Base-by-base conservation (phyloP, 2,113 vertebrate genomes). In the Piprites chloris region DNA sequence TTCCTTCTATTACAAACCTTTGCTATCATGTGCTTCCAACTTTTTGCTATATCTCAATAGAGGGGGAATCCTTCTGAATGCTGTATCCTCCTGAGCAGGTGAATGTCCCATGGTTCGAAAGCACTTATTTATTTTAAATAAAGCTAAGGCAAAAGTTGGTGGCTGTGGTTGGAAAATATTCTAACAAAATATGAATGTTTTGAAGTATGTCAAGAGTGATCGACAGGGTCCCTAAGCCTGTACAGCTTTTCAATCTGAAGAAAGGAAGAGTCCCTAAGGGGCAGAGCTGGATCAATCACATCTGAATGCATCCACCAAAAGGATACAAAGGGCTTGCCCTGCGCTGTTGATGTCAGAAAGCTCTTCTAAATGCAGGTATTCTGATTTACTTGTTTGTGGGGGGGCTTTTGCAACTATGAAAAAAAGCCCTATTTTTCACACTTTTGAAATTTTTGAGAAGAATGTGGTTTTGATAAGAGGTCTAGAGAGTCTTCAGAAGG, bases 381-480 rank as follows among this genome's bases (percentile, higher is more conserved):
- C 3, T 50, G 58, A 13, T 37, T 73, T 37, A 28, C 28, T 50
- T 74, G 32, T 13, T 52, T 52, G 52, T 30, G 12, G 11, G 14
- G 11, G 6, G 7, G 8, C 21, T 32, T 44, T 41, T 75, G 13
- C 24, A 53, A 5, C 13, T 68, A 7, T 68, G 39, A 61, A 21
- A 14, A 47, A 3, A 63, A 20, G 5, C 14, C 44, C 27, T 46
- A 12, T 39, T 17, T 66, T 27, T 72, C 5, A 24, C 0, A 0
- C 16, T 69, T 37, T 2, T 55, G 28, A 46, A 59, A 63, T 59
- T 47, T 63, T 74, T 15, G 20, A 42, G 28, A 50, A 78, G 18
- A 4, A 15, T 2, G 1, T 46, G 1, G 4, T 11, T 82, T 33
- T 24, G 9, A 2, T 68, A 53, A 67, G 26, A 41, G 53, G 4